Conservation (phyloP, 2,113 vertebrate genomes). For the Cettia cetti region DNA sequence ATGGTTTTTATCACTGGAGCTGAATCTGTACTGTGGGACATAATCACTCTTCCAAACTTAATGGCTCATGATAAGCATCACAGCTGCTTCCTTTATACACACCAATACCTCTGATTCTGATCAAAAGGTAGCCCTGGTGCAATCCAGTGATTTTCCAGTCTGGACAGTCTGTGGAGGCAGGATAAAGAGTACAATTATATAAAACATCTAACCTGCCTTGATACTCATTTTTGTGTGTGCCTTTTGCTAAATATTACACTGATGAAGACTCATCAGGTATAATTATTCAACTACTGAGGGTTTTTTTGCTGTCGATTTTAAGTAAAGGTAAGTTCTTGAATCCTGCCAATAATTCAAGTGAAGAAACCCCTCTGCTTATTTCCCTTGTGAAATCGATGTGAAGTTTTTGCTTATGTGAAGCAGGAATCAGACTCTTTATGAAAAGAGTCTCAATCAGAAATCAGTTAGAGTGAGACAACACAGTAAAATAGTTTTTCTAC, state of each 20-base stretch:
- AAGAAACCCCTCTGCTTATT: neutral
- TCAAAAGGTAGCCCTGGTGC: neutral
- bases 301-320: neutral
- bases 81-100: neutral
- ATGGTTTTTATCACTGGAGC: neutral
- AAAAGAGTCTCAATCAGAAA: neutral
- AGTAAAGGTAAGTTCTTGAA: neutral
- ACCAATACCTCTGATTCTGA: neutral
- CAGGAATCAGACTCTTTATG: neutral
- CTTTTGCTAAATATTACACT: neutral
- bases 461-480: neutral
- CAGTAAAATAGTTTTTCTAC: neutral
- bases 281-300: neutral
- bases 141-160: neutral
- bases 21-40: neutral
- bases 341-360: neutral
- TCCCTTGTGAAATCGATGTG: neutral
- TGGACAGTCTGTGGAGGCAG: neutral
- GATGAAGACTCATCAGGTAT: neutral
- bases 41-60: neutral
- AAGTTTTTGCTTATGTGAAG: neutral
- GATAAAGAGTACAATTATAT: neutral
- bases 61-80: neutral
- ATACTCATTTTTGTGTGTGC: neutral
- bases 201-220: neutral